A percentile compares a stretch with the other conserved stretches of the same genome.
Evolutionary conservation across 2,888 invertebrate genomes (phyloP).

Genomic region (Oxycera nigricornis): DNA sequence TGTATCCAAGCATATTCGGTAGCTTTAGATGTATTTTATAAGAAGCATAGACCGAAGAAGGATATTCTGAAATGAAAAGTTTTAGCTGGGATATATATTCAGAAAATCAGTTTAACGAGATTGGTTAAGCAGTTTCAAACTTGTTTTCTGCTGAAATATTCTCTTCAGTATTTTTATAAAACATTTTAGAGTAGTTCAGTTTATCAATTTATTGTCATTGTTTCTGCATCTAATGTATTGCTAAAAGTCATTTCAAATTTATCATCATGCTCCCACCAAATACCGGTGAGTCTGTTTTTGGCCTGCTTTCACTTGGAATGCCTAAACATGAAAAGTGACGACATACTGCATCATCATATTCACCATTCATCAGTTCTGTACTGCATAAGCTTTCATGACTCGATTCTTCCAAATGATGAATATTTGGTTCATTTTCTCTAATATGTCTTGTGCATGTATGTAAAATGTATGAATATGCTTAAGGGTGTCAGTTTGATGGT

Average conservation of each 20-base stretch:
- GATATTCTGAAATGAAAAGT: not conserved
- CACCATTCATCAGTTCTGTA: not conserved
- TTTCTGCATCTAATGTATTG: no score
- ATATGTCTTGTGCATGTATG: slow-evolving; percentile 18
- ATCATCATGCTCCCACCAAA: no score
- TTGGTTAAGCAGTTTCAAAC: not conserved
- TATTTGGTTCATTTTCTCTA: slow-evolving; percentile 43
- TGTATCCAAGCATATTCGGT: not conserved
- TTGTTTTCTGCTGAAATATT: not conserved
- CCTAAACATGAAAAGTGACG: not conserved
- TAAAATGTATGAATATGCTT: slow-evolving; percentile 12
- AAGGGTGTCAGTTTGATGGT: not conserved
- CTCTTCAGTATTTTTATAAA: no score
- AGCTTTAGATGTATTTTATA: not conserved
- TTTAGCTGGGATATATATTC: not conserved
- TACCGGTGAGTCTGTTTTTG: no score
- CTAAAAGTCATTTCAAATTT: no score
- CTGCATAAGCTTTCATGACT: slow-evolving; percentile 37
- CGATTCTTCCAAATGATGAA: slow-evolving; percentile 41
- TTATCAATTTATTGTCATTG: no score
- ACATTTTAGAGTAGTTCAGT: no score
- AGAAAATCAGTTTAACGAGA: not conserved
- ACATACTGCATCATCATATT: not conserved
- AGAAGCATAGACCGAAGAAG: not conserved
- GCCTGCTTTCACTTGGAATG: not conserved